A percentile compares a stretch with the other conserved stretches of the same genome.
Conservation (phyloP, 2,797 vertebrate genomes). For the Helostoma temminkii region DNA sequence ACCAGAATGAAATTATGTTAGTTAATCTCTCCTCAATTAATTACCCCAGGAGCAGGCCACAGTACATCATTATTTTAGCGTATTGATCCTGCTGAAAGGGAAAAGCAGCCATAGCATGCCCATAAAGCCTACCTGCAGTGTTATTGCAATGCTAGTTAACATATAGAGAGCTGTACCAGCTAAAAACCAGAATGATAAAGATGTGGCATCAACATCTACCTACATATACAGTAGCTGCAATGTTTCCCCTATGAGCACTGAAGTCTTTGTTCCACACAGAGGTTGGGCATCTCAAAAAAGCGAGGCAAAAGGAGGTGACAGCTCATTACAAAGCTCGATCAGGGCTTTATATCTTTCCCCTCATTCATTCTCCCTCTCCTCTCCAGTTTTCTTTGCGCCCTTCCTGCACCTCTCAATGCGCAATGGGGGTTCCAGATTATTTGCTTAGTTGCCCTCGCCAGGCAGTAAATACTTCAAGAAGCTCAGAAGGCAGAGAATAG, state of each 20-base stretch:
- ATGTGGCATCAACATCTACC: constrained; percentile 28
- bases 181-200: not conserved
- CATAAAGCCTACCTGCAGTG: constrained; percentile 25
- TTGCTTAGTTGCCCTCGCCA: constrained; percentile 65
- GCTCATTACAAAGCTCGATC: constrained; percentile 66
- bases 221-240: constrained; percentile 10
- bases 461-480: constrained; percentile 71
- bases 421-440: constrained; percentile 56
- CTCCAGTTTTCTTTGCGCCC: constrained; percentile 10
- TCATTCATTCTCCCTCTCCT: constrained; percentile 17
- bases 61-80: constrained; percentile 77
- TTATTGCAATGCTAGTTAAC: constrained; percentile 17
- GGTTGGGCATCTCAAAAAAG: constrained; percentile 41
- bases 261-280: constrained; percentile 34
- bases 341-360: constrained; percentile 38
- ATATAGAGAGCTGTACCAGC: not conserved
- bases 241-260: not conserved
- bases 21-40: constrained; percentile 87
- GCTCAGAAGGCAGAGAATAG: constrained; percentile 61
- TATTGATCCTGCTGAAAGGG: constrained; percentile 56
- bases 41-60: constrained; percentile 79
- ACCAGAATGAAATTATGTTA: constrained; percentile 85
- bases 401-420: constrained; percentile 29
- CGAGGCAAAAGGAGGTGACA: constrained; percentile 65
- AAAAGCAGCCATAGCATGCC: constrained; percentile 43